A percentile compares a stretch with the other conserved stretches of the same genome.
phyloP scores from a whole-genome alignment of 64 coral and sea anemone species.

The Pocillopora verrucosa region DNA sequence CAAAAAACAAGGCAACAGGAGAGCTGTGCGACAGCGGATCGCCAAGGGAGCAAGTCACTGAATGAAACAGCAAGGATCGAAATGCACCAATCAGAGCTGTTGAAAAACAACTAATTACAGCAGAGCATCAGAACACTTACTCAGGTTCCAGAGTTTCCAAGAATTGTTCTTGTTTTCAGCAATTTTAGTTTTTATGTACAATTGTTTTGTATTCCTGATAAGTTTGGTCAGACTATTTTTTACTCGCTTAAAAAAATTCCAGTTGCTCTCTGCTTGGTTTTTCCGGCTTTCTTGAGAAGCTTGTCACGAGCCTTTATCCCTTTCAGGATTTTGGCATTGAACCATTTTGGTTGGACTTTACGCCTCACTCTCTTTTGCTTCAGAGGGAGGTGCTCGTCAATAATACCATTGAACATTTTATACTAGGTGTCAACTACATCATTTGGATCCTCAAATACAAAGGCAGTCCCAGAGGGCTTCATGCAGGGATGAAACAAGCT shows the following conservation, averaged over 20 bases:
- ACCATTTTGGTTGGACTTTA: conserved; percentile 57
- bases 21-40: too few relatives aligned
- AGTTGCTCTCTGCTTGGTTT: too few relatives aligned
- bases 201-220: too few relatives aligned
- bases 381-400: neutral
- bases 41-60: too few relatives aligned
- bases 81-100: too few relatives aligned
- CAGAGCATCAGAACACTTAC: conserved; percentile 10
- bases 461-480: conserved; percentile 51
- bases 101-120: too few relatives aligned
- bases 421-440: conserved; percentile 50
- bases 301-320: neutral
- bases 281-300: too few relatives aligned
- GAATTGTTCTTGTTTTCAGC: conserved; percentile 1
- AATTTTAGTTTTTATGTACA: too few relatives aligned
- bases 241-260: too few relatives aligned
- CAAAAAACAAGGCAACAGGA: too few relatives aligned
- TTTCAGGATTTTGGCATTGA: conserved; percentile 12
- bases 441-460: conserved; percentile 55
- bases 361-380: conserved; percentile 45
- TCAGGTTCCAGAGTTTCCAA: conserved; percentile 53
- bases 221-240: too few relatives aligned
- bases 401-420: conserved; percentile 24
- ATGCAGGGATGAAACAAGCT: neutral
- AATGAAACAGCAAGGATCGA: too few relatives aligned